Percentiles rank a stretch among this genome's conserved stretches.
Evolutionary conservation across 2,888 invertebrate species (phyloP).

Genomic region (Dasypolia templi): DNA sequence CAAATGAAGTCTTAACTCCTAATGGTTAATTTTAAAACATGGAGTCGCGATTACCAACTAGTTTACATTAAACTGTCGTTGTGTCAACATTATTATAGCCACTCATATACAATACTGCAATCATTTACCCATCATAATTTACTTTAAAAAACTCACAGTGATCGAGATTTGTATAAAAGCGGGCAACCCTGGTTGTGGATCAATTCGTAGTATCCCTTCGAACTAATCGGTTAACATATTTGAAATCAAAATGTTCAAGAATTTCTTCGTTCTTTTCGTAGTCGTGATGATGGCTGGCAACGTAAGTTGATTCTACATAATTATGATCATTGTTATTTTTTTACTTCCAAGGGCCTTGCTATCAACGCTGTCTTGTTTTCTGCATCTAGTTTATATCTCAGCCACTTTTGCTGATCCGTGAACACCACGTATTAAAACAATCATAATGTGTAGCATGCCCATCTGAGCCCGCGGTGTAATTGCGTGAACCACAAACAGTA

Average conservation of each 20-base stretch:
- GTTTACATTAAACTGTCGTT: conserved; percentile 26
- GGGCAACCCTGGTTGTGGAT: background rate
- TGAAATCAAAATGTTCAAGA: conserved; percentile 44
- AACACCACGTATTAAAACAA: background rate
- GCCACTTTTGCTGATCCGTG: background rate
- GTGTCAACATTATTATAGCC: conserved; percentile 11
- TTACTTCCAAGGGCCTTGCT: no score
- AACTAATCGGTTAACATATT: conserved; percentile 16
- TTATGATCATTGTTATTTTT: background rate
- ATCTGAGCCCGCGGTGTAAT: no score
- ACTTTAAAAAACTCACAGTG: background rate
- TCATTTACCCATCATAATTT: conserved; percentile 49
- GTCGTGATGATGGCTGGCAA: conserved; percentile 40
- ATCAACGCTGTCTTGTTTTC: no score
- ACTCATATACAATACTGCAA: conserved; percentile 25
- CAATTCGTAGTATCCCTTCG: background rate
- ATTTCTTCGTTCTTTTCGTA: conserved; percentile 33
- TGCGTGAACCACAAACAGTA: no score
- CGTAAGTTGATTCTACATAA: conserved; percentile 38
- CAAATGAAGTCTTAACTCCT: no score
- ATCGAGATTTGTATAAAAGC: conserved; percentile 44
- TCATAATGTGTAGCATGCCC: no score
- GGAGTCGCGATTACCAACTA: background rate
- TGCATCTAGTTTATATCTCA: background rate
- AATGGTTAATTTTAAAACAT: no score